Evolutionary conservation across 2,797 vertebrate genomes (phyloP).

Genomic region (Basileuterus tristriatus): DNA sequence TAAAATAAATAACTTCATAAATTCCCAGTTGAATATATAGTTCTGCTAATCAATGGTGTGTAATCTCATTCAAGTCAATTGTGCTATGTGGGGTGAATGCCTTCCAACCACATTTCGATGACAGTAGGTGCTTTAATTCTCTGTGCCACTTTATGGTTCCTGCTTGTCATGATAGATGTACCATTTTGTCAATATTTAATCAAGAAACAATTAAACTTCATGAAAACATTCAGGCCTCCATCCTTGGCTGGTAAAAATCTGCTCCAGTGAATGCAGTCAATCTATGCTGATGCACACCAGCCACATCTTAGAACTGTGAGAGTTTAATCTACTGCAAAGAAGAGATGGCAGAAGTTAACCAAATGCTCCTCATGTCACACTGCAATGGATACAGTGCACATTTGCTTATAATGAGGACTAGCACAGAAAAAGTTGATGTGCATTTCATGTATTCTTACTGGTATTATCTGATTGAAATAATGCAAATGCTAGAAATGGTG

Average conservation of each 20-base stretch:
- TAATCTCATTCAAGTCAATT: slow-evolving; percentile 67
- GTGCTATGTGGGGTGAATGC: slow-evolving; percentile 24
- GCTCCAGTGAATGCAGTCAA: not conserved
- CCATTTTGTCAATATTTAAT: slow-evolving; percentile 73
- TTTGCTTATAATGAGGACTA: not conserved
- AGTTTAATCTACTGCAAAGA: slow-evolving; percentile 6
- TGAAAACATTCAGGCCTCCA: slow-evolving; percentile 51
- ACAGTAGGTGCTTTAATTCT: slow-evolving; percentile 66
- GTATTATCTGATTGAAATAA: not conserved
- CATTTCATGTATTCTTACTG: not conserved
- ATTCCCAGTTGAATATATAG: not conserved
- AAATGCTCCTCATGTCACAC: not conserved
- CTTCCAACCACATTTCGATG: slow-evolving; percentile 29
- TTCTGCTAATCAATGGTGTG: slow-evolving; percentile 59
- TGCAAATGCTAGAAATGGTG: not conserved
- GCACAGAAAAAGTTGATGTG: not conserved
- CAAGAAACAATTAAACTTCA: slow-evolving; percentile 74
- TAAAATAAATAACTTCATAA: slow-evolving; percentile 6
- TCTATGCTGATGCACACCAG: not conserved
- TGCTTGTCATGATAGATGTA: slow-evolving; percentile 54
- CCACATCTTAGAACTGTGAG: not conserved
- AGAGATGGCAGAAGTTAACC: not conserved
- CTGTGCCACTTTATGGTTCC: slow-evolving; percentile 52
- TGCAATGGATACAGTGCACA: not conserved
- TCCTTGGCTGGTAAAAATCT: slow-evolving; percentile 6